Evolutionary conservation across 2,797 vertebrate species (phyloP), one percentile per base, ranked within the genome.

Genomic region (Manis crassicaudata): DNA sequence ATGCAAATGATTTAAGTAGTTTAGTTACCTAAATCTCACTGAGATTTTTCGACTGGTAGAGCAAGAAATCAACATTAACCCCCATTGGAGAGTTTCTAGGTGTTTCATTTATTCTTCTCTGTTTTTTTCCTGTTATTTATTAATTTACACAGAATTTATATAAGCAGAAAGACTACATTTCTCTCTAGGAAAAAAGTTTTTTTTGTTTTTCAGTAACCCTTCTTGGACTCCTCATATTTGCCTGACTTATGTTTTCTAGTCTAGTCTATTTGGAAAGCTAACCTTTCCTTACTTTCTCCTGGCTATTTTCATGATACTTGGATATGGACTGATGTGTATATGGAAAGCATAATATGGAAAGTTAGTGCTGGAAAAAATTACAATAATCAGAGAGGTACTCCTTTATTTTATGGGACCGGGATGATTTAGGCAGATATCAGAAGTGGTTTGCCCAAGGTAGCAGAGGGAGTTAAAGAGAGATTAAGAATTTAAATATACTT

Each of bases 121-220:
- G n/a, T 8, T 32, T 88, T 94, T 46, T 96, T 91, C 93, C 65
- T 88, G 67, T 81, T 96, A 62, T 85, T 96, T 72, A 16, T 95
- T 88, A 92, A 86, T 40, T 92, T 82, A 73, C 23, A 65, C 43
- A 81, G 72, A 87, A 73, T 56, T 97, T 65, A 68, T 40, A 40
- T 88, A 95, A 93, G 52, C 43, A 95, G 50, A 92, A 90, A 93
- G 18, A 58, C 43, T 52, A 70, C 27, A 32, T 89, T 96, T 90
- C 77, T 32, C 35, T 72, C 43, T 8, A 90, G 68, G 8, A 46
- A 46, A 46, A 46, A 46, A 91, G 35, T 40, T 76, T 29, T 91
- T 9, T 40, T n/a, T 60, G 40, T 12, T 6, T 21, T 23, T 62
- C 35, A 40, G 50, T 81, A 81, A 77, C 2, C 25, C n/a, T 93